A percentile compares a stretch with the other conserved stretches of the same genome.
phyloP scores from a whole-genome alignment of 2,797 vertebrate species.

The Vespertilio murinus region DNA sequence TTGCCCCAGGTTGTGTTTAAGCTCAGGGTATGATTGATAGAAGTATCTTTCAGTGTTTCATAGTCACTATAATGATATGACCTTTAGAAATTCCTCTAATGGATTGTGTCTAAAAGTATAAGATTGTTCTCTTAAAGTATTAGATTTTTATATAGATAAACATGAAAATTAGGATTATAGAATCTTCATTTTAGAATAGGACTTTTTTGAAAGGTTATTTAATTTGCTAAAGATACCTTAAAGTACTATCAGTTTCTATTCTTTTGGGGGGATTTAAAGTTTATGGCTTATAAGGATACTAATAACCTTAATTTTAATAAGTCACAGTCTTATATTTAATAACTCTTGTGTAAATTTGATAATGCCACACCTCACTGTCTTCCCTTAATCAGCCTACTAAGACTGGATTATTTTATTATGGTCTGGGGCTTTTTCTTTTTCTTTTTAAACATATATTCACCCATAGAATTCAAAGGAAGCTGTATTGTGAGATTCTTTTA shows the following conservation, averaged over 20 bases:
- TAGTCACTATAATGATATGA: neutral
- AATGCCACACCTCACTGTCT: neutral
- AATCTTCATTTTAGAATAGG: constrained; percentile 23
- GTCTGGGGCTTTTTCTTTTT: constrained; percentile 23
- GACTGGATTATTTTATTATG: neutral
- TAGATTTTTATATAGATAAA: neutral
- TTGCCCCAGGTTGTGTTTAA: neutral
- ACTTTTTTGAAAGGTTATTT: constrained; percentile 14
- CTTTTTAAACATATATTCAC: neutral
- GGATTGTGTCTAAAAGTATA: neutral
- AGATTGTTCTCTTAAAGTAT: neutral
- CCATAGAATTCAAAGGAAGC: neutral
- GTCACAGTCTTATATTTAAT: neutral
- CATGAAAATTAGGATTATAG: neutral
- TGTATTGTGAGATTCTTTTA: neutral
- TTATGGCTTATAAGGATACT: neutral
- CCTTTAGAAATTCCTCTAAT: constrained; percentile 12
- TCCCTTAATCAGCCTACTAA: neutral
- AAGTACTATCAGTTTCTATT: neutral
- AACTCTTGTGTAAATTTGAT: neutral
- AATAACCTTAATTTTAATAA: constrained; percentile 36
- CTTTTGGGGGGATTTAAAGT: neutral
- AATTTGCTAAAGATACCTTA: neutral
- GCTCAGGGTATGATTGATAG: neutral
- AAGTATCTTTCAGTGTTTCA: neutral